Percentiles rank a stretch among this genome's conserved stretches.
phyloP scores from a whole-genome alignment of 2,797 vertebrate genomes.

The Melopsittacus undulatus region DNA sequence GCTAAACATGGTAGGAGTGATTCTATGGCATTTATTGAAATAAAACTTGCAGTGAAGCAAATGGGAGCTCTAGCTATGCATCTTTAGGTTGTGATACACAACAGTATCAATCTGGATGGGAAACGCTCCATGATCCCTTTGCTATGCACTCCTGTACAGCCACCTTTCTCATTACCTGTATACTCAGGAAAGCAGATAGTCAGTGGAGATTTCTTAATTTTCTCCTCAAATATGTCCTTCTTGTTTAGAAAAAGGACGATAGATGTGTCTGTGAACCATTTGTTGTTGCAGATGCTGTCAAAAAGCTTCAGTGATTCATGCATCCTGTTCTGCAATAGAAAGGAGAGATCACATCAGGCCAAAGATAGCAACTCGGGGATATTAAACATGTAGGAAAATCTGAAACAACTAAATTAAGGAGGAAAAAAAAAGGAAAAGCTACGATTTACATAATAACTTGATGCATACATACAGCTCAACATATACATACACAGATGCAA shows the following conservation, averaged over 20 bases:
- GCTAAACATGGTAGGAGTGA: neutral
- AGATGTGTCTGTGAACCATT: slow-evolving; percentile 91
- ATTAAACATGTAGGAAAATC: slow-evolving; percentile 52
- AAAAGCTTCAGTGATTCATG: slow-evolving; percentile 93
- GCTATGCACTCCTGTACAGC: neutral
- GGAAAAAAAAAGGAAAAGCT: slow-evolving; percentile 29
- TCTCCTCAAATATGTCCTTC: slow-evolving; percentile 93
- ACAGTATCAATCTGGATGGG: neutral
- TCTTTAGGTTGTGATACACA: fast-evolving
- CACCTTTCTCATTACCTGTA: slow-evolving; percentile 78
- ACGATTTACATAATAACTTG: slow-evolving; percentile 42
- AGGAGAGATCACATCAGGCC: slow-evolving; percentile 62
- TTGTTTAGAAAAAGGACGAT: slow-evolving; percentile 98
- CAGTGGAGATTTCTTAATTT: slow-evolving; percentile 90
- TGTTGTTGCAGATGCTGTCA: slow-evolving; percentile 96
- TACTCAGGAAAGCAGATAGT: slow-evolving; percentile 94
- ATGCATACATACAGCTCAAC: slow-evolving; percentile 51
- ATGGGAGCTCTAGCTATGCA: neutral
- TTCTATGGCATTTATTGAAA: neutral
- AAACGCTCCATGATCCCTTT: neutral
- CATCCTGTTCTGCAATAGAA: slow-evolving; percentile 89
- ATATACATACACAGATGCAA: slow-evolving; percentile 40
- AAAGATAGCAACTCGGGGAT: fast-evolving
- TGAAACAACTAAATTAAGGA: slow-evolving; percentile 45
- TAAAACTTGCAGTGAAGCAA: neutral